Evolutionary conservation across 2,888 invertebrate genomes (phyloP), one percentile per base, ranked within the genome.

Genomic region (Plagiodera versicolora): DNA sequence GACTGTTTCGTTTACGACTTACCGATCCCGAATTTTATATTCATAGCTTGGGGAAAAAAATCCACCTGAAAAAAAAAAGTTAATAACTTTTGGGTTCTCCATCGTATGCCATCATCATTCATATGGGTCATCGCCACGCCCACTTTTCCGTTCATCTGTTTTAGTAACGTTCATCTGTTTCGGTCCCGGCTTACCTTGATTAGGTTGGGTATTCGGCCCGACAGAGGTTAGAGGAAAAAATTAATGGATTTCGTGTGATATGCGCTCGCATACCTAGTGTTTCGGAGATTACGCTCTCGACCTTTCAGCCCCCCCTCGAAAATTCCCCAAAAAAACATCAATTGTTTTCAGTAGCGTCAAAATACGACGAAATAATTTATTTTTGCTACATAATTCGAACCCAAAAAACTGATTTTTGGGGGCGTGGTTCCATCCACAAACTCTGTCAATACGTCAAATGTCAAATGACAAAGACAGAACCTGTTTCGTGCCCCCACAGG

Each of bases 31-130:
- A 61, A 59, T 67, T 69, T 65, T 63, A 58, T 67, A 67, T 65
- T 67, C 60, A 60, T 61, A 62, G 60, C 64, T 55, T 63, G 54
- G 49, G 61, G 60, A 58, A 65, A 61, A 51, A n/a, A 58, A 45
- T 55, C 50, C 51, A 63, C 49, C 62, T n/a, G 51, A 58, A 9
- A n/a, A 63, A 67, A 69, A 69, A 70, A 70, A 70, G 67, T 70
- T 70, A 70, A 70, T 70, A 68, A 68, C 67, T 68, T 67, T 68
- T 57, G 61, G 66, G 65, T 56, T 55, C 55, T 61, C 62, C 63
- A 53, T 50, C 58, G n/a, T n/a, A 24, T 5, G 58, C 57, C 65
- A 67, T 67, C 63, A 67, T 69, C 67, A 67, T 67, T 69, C 67
- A 65, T 67, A 62, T 66, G 59, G 53, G 62, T 61, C 61, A 47